phyloP scores from a whole-genome alignment of 1,140 invertebrate genomes.

The Macrotrachela quadricornifera region DNA sequence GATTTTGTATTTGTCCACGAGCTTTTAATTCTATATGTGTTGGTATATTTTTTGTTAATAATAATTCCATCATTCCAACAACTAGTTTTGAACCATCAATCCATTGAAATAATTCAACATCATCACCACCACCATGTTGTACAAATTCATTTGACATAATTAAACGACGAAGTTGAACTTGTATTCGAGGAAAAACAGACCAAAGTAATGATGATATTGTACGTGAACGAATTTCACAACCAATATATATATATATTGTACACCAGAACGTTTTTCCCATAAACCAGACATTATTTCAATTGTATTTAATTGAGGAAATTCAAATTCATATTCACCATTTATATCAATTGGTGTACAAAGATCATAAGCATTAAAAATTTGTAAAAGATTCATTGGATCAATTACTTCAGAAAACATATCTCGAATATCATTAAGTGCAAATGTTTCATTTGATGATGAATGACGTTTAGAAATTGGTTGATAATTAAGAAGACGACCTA shows the following conservation, averaged over 20 bases:
- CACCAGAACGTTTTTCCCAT: constrained; percentile 44
- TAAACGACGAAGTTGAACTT: constrained; percentile 43
- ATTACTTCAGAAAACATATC: not conserved
- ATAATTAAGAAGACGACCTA: constrained; percentile 47
- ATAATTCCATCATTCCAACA: constrained; percentile 45
- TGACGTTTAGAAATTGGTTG: not conserved
- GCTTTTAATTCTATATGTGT: constrained; percentile 41
- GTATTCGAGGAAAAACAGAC: constrained; percentile 44
- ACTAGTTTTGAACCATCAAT: constrained; percentile 53
- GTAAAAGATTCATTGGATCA: constrained; percentile 15
- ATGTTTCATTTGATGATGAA: not conserved
- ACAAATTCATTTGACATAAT: constrained; percentile 35
- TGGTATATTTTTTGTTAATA: constrained; percentile 35
- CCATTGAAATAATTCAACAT: constrained; percentile 46
- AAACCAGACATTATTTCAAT: constrained; percentile 47
- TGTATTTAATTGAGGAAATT: constrained; percentile 57
- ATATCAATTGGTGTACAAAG: constrained; percentile 53
- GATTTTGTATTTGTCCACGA: constrained; percentile 37
- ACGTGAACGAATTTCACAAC: constrained; percentile 40
- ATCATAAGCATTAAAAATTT: constrained; percentile 37
- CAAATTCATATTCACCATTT: constrained; percentile 49
- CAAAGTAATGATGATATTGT: no score
- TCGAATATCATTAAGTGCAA: not conserved
- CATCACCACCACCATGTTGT: constrained; percentile 36
- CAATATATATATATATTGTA: constrained; percentile 39